Conservation (phyloP, 2,888 invertebrate species). For the Matsumyia berberina region DNA sequence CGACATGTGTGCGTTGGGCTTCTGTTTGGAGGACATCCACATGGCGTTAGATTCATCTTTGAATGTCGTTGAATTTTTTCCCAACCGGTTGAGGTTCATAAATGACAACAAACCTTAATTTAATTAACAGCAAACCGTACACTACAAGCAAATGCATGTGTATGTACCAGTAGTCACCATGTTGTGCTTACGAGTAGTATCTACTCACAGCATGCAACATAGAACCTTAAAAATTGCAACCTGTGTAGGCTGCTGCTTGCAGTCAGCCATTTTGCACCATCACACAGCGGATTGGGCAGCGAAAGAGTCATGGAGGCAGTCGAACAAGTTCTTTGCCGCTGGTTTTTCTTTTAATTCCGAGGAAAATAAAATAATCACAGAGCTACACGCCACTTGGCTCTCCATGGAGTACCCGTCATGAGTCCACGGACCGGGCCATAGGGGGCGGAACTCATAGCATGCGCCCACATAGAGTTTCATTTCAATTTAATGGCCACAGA, state of each 20-base stretch:
- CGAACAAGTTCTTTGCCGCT: constrained; percentile 62
- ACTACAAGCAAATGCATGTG: constrained; percentile 29
- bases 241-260: constrained; percentile 41
- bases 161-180: constrained; percentile 2
- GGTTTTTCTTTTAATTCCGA: constrained; percentile 39
- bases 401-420: constrained; percentile 41
- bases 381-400: constrained; percentile 24
- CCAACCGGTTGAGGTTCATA: constrained; percentile 4
- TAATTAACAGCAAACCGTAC: constrained; percentile 46
- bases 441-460: constrained; percentile 68
- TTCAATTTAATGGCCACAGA: constrained; percentile 69
- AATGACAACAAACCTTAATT: constrained; percentile 36
- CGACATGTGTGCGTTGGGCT: constrained; percentile 54
- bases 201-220: constrained; percentile 2
- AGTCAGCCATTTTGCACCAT: constrained; percentile 71
- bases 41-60: constrained; percentile 3
- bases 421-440: constrained; percentile 30
- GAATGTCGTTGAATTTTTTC: neutral
- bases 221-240: constrained; percentile 28
- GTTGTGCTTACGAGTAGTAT: neutral
- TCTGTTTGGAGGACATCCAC: constrained; percentile 19
- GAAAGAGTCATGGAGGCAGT: constrained; percentile 42
- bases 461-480: constrained; percentile 67
- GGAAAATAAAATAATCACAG: constrained; percentile 52
- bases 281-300: constrained; percentile 64